Evolutionary conservation across 2,888 invertebrate genomes (phyloP), one percentile per base, ranked within the genome.

Genomic region (Andrena flavipes): DNA sequence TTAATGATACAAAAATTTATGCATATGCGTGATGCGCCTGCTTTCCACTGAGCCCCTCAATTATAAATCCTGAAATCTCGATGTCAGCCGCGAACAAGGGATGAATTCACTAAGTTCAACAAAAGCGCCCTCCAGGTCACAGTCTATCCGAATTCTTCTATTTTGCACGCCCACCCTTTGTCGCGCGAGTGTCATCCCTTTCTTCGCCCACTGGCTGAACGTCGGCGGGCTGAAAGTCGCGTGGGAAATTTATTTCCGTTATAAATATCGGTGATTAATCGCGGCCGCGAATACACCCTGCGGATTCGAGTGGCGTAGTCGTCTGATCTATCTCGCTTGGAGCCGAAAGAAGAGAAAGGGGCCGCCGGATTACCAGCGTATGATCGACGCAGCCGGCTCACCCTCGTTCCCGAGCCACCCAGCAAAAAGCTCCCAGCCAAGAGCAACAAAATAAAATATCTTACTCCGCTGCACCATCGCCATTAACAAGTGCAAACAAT

Each of bases 251-350:
- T 84, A 84, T 83, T 76, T 76, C 83, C 62, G 83, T 84, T 84
- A 84, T 84, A 84, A 84, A 84, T 84, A 84, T 75, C 83, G 80
- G 70, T 83, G 84, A 84, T 84, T 80, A 84, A 84, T 84, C 80
- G 84, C 33, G 83, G 60, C 83, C 68, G 62, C 51, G 80, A 74
- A 73, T 83, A 60, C 82, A 70, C 42, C 62, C 68, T 30, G 51
- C 54, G 82, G 74, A 71, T 71, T 82, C 83, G 82, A 78, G 68
- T 68, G 82, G 74, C 77, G 20, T 23, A 56, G 49, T 26, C 51
- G 60, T 70, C 80, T 75, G 82, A 82, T 35, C 81, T 60, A 65
- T 70, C 49, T 65, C 30, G 42, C 49, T 0, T 0, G 62, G 20
- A 48, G 65, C 60, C 59, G 62, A 70, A 59, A 62, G 71, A 54